phyloP scores from a whole-genome alignment of 2,888 invertebrate genomes.

The Buathra laborator region DNA sequence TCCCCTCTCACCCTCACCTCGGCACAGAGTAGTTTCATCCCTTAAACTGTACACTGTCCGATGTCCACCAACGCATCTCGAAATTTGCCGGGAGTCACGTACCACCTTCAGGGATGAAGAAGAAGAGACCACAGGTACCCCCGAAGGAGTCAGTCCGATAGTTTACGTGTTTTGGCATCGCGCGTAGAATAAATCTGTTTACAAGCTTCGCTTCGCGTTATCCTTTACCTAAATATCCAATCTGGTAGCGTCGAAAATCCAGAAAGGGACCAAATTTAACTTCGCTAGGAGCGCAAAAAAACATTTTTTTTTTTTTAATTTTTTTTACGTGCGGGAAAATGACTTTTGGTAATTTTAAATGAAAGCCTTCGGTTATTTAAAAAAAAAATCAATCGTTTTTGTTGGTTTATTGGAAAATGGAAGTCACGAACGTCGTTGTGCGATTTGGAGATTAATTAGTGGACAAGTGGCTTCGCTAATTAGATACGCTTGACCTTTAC shows the following conservation, averaged over 20 bases:
- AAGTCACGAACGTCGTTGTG: background rate
- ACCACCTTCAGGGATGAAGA: conserved; percentile 5
- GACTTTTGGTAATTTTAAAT: too few species aligned
- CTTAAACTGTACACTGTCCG: conserved; percentile 38
- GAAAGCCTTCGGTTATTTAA: background rate
- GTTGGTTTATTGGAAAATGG: background rate
- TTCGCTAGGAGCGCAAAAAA: too few species aligned
- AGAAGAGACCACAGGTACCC: background rate
- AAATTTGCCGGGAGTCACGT: conserved; percentile 61
- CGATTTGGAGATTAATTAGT: background rate
- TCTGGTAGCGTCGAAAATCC: background rate
- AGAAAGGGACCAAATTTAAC: too few species aligned
- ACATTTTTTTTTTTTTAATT: too few species aligned
- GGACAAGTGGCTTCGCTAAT: background rate
- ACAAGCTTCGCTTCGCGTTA: background rate
- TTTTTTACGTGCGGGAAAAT: too few species aligned
- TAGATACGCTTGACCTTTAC: background rate
- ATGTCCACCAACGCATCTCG: conserved; percentile 11
- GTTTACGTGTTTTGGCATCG: conserved; percentile 39
- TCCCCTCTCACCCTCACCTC: background rate
- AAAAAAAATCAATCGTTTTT: background rate
- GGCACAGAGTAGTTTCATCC: conserved; percentile 30
- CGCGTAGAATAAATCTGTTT: background rate
- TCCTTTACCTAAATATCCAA: background rate
- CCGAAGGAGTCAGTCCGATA: conserved; percentile 1